A percentile compares a stretch with the other conserved stretches of the same genome.
Evolutionary conservation across 2,797 vertebrate genomes (phyloP).

Genomic region (Chaetodon trifasciatus): DNA sequence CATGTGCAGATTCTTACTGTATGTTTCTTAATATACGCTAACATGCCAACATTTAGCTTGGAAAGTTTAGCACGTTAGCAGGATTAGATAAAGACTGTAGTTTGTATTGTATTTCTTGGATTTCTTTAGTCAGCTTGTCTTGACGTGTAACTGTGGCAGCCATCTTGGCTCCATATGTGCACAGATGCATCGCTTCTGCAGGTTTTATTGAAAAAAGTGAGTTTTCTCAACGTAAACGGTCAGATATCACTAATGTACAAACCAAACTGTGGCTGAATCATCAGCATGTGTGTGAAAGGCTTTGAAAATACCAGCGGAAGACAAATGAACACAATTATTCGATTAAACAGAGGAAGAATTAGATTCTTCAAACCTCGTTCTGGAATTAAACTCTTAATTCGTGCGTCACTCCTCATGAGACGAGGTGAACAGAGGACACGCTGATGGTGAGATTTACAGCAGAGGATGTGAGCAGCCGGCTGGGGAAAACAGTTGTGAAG

Average conservation of each 20-base stretch:
- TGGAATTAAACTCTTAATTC: constrained; percentile 8
- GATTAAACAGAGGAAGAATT: background rate
- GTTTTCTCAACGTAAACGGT: too few species aligned
- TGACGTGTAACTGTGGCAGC: background rate
- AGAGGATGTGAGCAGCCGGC: constrained; percentile 25
- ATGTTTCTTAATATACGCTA: too few species aligned
- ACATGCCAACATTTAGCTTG: too few species aligned
- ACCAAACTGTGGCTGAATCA: too few species aligned
- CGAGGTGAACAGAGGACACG: constrained; percentile 30
- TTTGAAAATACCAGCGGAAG: background rate
- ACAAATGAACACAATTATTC: background rate
- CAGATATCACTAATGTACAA: too few species aligned
- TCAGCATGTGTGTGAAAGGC: background rate
- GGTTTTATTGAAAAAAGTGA: background rate
- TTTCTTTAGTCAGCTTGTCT: background rate
- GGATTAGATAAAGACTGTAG: too few species aligned
- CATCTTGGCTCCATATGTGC: background rate
- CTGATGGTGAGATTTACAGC: constrained; percentile 5
- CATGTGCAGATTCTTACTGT: too few species aligned
- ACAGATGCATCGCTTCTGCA: background rate
- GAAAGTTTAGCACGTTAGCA: too few species aligned
- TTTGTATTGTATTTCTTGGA: too few species aligned
- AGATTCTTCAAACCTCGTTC: constrained; percentile 23
- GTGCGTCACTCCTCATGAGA: constrained; percentile 27
- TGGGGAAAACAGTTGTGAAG: constrained; percentile 21